phyloP scores from a whole-genome alignment of 2,888 invertebrate genomes.

The Caenorhabditis wallacei region DNA sequence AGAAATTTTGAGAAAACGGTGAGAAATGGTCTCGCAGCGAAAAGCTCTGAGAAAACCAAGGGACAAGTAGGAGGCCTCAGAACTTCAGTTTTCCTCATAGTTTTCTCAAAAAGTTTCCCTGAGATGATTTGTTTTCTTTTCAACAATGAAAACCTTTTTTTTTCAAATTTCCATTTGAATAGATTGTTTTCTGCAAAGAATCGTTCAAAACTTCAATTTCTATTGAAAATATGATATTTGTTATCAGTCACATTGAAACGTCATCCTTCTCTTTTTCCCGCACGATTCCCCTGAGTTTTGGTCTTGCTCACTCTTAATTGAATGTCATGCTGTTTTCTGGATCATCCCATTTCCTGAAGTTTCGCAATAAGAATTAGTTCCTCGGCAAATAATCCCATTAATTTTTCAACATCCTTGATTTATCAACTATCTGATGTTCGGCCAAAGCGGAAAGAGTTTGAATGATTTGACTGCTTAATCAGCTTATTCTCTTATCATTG shows the following conservation, averaged over 20 bases:
- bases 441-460: neutral
- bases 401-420: neutral
- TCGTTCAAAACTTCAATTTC: neutral
- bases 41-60: too few species aligned
- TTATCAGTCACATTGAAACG: neutral
- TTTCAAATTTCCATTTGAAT: conserved; percentile 7
- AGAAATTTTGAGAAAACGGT: too few species aligned
- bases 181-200: neutral
- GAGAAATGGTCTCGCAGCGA: too few species aligned
- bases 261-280: neutral
- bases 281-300: neutral
- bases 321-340: neutral
- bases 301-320: conserved; percentile 30
- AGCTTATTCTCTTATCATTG: neutral
- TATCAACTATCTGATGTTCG: neutral
- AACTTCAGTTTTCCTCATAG: too few species aligned
- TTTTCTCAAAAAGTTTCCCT: too few species aligned
- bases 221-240: neutral
- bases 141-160: too few species aligned
- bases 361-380: neutral
- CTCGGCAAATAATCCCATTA: neutral
- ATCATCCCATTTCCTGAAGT: neutral
- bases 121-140: too few species aligned
- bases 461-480: neutral
- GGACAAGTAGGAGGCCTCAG: too few species aligned